Evolutionary conservation across 2,888 invertebrate genomes (phyloP), one percentile per base, ranked within the genome.

Genomic region (Peribatodes rhomboidaria): DNA sequence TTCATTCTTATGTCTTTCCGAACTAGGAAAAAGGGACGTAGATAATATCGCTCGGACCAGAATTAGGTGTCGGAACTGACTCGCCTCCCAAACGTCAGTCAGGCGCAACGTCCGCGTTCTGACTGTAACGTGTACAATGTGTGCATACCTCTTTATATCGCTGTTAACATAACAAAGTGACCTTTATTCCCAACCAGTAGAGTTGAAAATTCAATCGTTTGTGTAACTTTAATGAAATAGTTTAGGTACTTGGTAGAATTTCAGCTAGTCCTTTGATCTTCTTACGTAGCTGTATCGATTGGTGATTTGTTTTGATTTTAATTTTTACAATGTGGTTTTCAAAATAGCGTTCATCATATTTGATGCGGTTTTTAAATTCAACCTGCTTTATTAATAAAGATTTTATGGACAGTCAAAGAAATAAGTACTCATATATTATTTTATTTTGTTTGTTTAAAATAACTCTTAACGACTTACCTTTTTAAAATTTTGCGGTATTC

Each of bases 41-140:
- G n/a, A n/a, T n/a, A n/a, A n/a, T n/a, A n/a, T n/a, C n/a, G n/a
- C n/a, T n/a, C n/a, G n/a, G n/a, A n/a, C n/a, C 27, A 27, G 2
- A 6, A 4, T 27, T 27, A n/a, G 2, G 27, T 22, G 10, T 16
- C 13, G 35, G 42, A 42, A 44, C 42, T 41, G 53, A 31, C 31
- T 41, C 20, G 20, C 47, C 20, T 54, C 31, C 33, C 41, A 37
- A 44, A 31, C 47, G 61, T 55, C 61, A 46, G 37, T 61, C 39
- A 55, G 41, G 33, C 16, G 53, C 13, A 31, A 44, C 37, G 55
- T 61, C 61, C 35, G 55, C 61, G 55, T 55, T 61, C 55, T 61
- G 31, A 14, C 22, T 22, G 39, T 33, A 9, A 1, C 14, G 27
- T 27, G 47, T 55, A n/a, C 9, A 41, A 37, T n/a, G n/a, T 27